A percentile compares a stretch with the other conserved stretches of the same genome.
These are phyloP conservation scores for Pterostichus madidus DNA, from an alignment of 2,888 invertebrate species.

Conservation along the genomic window DNA sequence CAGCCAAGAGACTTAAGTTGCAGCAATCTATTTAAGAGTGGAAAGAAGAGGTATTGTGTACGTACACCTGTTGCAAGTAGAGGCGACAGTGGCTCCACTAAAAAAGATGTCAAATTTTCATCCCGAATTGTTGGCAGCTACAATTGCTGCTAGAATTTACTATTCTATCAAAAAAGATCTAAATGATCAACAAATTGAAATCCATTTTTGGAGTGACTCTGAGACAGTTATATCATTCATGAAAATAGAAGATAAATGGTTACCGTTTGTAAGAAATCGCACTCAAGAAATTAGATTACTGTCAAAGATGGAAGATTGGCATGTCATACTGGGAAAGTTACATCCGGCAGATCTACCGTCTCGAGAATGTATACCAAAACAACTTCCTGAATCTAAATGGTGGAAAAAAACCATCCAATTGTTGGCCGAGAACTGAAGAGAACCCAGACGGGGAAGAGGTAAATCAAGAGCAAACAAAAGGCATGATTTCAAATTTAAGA, in stretches of 20 bases:
- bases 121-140: conserved; percentile 71
- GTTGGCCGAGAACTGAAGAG: conserved; percentile 69
- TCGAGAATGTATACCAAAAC: conserved; percentile 70
- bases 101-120: conserved; percentile 71
- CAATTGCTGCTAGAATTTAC: conserved; percentile 70
- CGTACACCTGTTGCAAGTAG: conserved; percentile 69
- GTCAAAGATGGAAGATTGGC: conserved; percentile 67
- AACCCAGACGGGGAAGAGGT: conserved; percentile 61
- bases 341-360: no score
- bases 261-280: conserved; percentile 70
- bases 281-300: conserved; percentile 70
- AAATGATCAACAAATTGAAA: conserved; percentile 56
- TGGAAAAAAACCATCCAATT: conserved; percentile 69
- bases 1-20: conserved; percentile 18
- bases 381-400: conserved; percentile 70
- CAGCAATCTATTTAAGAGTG: conserved; percentile 23
- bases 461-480: conserved; percentile 47
- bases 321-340: no score
- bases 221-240: conserved; percentile 71
- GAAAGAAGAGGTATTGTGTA: conserved; percentile 61
- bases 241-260: conserved; percentile 68
- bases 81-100: conserved; percentile 71
- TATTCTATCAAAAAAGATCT: conserved; percentile 22
- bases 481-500: conserved; percentile 14
- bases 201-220: conserved; percentile 70